phyloP scores from a whole-genome alignment of 2,797 vertebrate species.

The Urosaurus nigricauda region DNA sequence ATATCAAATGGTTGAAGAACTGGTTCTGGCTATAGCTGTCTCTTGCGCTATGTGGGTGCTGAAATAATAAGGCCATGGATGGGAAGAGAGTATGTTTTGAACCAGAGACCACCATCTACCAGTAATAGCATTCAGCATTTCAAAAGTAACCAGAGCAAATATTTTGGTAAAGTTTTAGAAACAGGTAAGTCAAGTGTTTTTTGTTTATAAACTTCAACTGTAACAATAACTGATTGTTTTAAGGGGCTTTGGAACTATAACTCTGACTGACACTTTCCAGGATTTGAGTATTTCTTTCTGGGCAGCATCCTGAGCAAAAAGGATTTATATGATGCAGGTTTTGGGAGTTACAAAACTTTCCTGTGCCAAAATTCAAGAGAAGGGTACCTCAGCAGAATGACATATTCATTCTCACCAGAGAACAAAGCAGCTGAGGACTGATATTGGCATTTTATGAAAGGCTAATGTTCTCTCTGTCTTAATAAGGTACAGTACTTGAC shows the following conservation, averaged over 20 bases:
- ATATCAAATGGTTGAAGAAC: background rate
- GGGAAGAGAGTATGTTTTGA: background rate
- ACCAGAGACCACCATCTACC: background rate
- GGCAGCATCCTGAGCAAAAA: background rate
- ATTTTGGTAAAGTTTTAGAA: background rate
- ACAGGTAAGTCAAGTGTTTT: background rate
- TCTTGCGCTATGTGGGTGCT: background rate
- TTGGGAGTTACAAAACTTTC: background rate
- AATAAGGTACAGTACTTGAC: slow-evolving; percentile 28
- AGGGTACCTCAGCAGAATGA: background rate
- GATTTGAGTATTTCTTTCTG: background rate
- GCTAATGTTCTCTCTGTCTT: slow-evolving; percentile 17
- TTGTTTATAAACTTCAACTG: background rate
- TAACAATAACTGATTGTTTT: background rate
- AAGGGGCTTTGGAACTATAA: background rate
- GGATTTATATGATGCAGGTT: background rate
- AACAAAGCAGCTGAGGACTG: slow-evolving; percentile 4
- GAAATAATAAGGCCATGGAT: background rate
- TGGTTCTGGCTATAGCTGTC: background rate
- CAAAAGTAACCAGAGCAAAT: background rate
- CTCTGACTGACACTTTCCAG: background rate
- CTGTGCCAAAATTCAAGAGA: background rate
- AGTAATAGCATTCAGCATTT: too few species aligned
- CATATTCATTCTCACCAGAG: background rate
- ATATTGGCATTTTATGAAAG: slow-evolving; percentile 14